phyloP scores from a whole-genome alignment of 1,140 invertebrate species.

The Drosophila melanica region DNA sequence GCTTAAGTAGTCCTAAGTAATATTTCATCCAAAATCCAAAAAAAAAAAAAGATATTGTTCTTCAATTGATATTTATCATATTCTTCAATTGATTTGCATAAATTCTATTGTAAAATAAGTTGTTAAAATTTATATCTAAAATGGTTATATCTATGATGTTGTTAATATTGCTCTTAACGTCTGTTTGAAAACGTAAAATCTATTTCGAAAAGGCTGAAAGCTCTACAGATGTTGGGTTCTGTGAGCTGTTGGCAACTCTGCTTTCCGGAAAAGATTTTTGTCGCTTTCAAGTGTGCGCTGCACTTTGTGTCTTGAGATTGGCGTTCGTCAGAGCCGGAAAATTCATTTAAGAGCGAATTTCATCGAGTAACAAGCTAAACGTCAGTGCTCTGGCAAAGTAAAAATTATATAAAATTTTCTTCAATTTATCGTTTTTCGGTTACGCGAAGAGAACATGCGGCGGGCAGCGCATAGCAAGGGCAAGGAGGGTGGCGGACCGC shows the following conservation, averaged over 20 bases:
- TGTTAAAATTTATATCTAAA: no score
- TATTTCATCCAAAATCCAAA: no score
- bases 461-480: not conserved
- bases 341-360: constrained; percentile 15
- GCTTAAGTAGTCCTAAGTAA: no score
- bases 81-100: no score
- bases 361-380: constrained; percentile 18
- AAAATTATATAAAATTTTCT: not conserved
- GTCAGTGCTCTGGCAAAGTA: not conserved
- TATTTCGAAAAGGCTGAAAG: not conserved
- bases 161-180: no score
- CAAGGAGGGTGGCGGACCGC: not conserved
- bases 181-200: not conserved
- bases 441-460: constrained; percentile 8
- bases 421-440: not conserved
- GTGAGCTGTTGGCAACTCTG: not conserved
- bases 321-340: not conserved
- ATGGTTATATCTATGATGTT: no score
- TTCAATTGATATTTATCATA: no score
- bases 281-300: not conserved
- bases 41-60: no score
- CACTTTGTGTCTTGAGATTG: not conserved
- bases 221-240: not conserved
- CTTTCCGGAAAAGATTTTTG: not conserved
- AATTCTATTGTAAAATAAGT: no score